Base-by-base conservation (phyloP, 1,140 invertebrate species). In the Leptinotarsa lineolata region DNA sequence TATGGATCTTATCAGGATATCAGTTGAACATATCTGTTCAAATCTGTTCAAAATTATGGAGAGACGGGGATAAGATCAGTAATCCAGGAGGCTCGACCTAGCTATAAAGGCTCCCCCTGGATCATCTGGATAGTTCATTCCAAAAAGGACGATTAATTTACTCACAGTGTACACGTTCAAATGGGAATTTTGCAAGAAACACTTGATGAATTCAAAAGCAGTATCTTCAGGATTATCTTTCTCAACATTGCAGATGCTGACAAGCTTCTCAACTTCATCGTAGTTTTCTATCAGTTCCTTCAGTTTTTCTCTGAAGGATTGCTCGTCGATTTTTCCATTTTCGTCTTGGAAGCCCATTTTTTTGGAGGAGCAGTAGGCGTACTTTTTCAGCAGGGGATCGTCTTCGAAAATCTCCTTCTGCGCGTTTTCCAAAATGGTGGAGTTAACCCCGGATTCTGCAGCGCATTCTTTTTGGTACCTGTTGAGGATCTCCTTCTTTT, bases 141-240 rank as follows among this genome's bases (percentile, higher is more conserved):
- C 8, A 39, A 39, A 39, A 39, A 39, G 8, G 30, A 39, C 8
- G 30, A 39, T 11, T 39, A 8, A 11, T 39, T 11, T 39, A 39
- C 30, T 39, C 30, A 39, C 30, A 39, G 30, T 39, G 30, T 39
- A 39, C 8, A 39, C 30, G 30, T 39, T 39, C 2, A 39, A 39
- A 11, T 61, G 73, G 64, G 44, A 69, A 66, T 39, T 74, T 68
- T 18, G 59, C 70, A 58, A 79, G 68, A 85, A 87, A 75, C 86
- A 87, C 77, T 86, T 85, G 64, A 83, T 84, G 12, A 86, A 81
- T 75, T 85, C 78, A 68, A 81, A 87, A 1, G 84, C 82, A 2
- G 81, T 86, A n/a, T 86, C 85, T 13, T 82, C 81, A 0, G 82
- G 77, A 66, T 82, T 81, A 61, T 61, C 30, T 39, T 39, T 39